These are phyloP conservation scores for Globodera ellingtonae DNA, from an alignment of 1,140 invertebrate species.

Conservation along the genomic window DNA sequence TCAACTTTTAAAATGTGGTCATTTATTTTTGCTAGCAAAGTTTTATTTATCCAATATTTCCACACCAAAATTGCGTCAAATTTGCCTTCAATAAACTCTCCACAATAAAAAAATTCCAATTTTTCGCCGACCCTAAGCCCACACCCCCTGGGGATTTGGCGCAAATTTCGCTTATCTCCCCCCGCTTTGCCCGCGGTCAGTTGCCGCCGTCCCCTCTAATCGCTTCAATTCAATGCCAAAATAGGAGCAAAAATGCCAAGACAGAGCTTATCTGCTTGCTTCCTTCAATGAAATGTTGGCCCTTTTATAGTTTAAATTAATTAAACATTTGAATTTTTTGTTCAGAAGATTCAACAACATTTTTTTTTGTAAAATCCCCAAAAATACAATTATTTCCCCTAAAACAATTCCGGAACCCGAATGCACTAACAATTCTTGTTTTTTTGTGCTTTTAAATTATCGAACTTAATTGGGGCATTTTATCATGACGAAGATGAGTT, in stretches of 20 bases:
- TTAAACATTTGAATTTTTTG: too few species aligned
- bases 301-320: not conserved
- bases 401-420: too few species aligned
- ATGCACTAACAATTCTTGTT: too few species aligned
- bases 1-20: not conserved
- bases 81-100: not conserved
- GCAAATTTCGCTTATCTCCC: constrained; percentile 9
- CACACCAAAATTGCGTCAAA: too few species aligned
- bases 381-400: too few species aligned
- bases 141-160: not conserved
- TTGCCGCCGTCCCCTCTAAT: not conserved
- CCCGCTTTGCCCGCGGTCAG: not conserved
- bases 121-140: not conserved
- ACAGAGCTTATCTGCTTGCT: not conserved
- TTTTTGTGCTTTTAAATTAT: too few species aligned
- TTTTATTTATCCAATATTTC: too few species aligned
- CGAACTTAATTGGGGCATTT: too few species aligned
- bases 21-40: not conserved
- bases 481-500: too few species aligned
- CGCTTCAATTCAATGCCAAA: not conserved
- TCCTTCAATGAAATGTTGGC: not conserved
- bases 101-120: not conserved
- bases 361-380: too few species aligned
- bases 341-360: too few species aligned
- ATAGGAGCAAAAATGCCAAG: not conserved